Percentiles rank a stretch among this genome's conserved stretches.
phyloP scores from a whole-genome alignment of 2,888 invertebrate species.

The Macrosiphum euphorbiae region DNA sequence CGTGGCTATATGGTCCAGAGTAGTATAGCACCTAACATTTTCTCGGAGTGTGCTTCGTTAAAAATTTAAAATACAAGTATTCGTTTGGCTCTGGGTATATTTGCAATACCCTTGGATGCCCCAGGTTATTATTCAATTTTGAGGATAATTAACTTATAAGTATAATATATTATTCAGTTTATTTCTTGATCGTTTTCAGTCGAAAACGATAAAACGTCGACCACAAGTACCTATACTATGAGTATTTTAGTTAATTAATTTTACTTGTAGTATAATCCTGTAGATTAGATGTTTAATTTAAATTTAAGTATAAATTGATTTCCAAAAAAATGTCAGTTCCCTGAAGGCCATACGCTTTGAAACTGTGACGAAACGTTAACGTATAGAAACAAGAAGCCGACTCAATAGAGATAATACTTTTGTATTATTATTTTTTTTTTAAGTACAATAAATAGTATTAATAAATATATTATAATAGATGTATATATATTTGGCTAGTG shows the following conservation, averaged over 20 bases:
- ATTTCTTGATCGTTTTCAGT: background rate
- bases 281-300: background rate
- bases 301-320: background rate
- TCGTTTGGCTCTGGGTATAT: no score
- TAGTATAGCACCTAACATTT: no score
- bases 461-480: background rate
- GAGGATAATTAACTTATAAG: background rate
- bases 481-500: background rate
- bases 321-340: background rate
- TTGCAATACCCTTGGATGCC: no score
- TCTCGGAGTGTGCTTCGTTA: no score
- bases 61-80: no score
- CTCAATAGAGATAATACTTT: background rate
- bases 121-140: background rate
- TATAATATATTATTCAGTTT: no score
- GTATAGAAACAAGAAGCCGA: background rate
- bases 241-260: background rate
- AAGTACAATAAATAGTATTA: background rate
- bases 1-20: no score
- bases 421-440: background rate
- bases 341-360: background rate
- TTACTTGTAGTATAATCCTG: background rate
- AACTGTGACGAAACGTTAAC: background rate
- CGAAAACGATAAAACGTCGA: background rate
- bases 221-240: background rate